A percentile compares a stretch with the other conserved stretches of the same genome.
phyloP scores from a whole-genome alignment of 1,140 invertebrate species.

The Conus ventricosus region DNA sequence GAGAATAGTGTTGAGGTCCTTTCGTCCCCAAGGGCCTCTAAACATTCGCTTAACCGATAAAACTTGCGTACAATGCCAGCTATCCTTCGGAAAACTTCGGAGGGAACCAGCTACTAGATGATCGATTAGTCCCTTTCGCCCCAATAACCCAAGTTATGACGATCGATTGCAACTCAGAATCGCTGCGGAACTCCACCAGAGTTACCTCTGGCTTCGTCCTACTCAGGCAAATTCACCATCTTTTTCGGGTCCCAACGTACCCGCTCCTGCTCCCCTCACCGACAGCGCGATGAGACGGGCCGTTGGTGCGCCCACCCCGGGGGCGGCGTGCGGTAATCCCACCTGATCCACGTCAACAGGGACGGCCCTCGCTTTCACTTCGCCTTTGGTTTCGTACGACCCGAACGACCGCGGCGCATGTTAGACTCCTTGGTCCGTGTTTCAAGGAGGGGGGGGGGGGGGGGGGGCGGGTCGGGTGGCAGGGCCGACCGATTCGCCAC shows the following conservation, averaged over 20 bases:
- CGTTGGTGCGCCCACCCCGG: constrained; percentile 77
- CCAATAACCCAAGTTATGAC: constrained; percentile 92
- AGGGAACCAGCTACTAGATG: constrained; percentile 91
- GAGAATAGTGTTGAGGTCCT: too few relatives aligned
- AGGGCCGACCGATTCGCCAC: constrained; percentile 71
- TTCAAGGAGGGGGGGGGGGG: too few relatives aligned
- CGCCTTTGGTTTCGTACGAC: constrained; percentile 80
- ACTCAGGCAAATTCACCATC: constrained; percentile 87
- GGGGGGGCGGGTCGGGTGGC: constrained; percentile 83
- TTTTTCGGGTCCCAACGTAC: constrained; percentile 89
- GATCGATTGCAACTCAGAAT: constrained; percentile 94
- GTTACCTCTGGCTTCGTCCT: constrained; percentile 91
- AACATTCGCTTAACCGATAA: too few relatives aligned
- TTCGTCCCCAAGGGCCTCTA: too few relatives aligned
- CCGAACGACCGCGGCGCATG: constrained; percentile 85
- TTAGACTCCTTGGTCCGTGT: constrained; percentile 91
- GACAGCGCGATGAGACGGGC: constrained; percentile 73
- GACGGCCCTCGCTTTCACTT: constrained; percentile 78
- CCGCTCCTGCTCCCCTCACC: constrained; percentile 82
- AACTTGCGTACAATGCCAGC: too few relatives aligned
- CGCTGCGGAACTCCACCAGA: constrained; percentile 88
- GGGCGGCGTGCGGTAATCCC: constrained; percentile 74
- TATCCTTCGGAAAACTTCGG: constrained; percentile 83
- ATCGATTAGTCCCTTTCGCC: constrained; percentile 96
- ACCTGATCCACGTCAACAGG: constrained; percentile 65